Evolutionary conservation across 1,140 invertebrate genomes (phyloP).

Genomic region (Nasonia longicornis): DNA sequence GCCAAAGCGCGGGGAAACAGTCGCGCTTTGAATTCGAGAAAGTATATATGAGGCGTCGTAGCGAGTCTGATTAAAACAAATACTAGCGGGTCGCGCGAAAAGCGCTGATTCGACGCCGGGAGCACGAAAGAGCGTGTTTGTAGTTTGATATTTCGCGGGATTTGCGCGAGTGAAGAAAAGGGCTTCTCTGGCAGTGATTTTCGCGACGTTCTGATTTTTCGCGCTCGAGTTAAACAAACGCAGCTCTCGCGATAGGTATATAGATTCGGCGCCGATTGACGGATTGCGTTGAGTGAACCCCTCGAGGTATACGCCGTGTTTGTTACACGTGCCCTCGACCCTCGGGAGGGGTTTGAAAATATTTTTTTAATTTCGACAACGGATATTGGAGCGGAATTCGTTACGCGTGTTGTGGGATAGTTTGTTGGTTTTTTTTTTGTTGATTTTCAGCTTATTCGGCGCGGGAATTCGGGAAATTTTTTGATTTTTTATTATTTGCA

Average conservation of each 20-base stretch:
- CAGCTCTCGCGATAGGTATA: background rate
- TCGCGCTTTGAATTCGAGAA: background rate
- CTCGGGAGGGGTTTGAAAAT: background rate
- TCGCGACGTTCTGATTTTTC: background rate
- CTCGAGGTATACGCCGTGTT: background rate
- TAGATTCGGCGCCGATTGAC: background rate
- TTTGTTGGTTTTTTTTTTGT: too few species aligned
- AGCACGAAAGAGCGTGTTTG: background rate
- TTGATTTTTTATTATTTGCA: too few species aligned
- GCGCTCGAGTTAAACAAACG: background rate
- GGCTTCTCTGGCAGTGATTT: background rate
- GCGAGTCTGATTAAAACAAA: slow-evolving; percentile 6
- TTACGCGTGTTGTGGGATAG: too few species aligned
- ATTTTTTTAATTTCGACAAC: background rate
- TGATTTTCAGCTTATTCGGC: too few species aligned
- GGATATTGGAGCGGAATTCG: background rate
- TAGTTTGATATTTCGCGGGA: background rate
- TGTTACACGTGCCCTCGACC: background rate
- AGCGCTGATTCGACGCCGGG: background rate
- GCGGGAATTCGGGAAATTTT: too few species aligned
- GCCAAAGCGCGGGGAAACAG: background rate
- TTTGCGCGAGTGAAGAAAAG: background rate
- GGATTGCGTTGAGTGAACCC: background rate
- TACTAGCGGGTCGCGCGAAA: background rate
- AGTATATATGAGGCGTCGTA: background rate